phyloP scores from a whole-genome alignment of 2,888 invertebrate genomes.

The Priocnemis perturbator region DNA sequence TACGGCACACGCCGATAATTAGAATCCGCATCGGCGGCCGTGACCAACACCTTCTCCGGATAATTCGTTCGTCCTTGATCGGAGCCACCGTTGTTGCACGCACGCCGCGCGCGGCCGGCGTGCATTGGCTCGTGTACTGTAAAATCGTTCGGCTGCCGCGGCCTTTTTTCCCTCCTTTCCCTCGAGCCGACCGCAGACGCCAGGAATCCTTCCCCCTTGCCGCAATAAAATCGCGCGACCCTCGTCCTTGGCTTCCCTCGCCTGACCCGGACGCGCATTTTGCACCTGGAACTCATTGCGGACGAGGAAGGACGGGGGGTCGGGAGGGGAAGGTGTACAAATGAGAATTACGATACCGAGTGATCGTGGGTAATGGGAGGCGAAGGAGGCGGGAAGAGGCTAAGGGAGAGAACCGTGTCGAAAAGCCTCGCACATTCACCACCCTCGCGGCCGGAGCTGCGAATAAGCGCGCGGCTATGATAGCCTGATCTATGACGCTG shows the following conservation, averaged over 20 bases:
- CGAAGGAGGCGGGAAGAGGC: neutral
- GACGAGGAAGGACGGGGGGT: neutral
- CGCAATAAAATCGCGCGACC: constrained; percentile 41
- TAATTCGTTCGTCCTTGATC: constrained; percentile 44
- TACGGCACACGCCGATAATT: too few relatives aligned
- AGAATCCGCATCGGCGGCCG: too few relatives aligned
- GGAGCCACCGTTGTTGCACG: constrained; percentile 7
- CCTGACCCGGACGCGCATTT: constrained; percentile 48
- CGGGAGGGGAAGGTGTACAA: too few relatives aligned
- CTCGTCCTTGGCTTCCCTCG: constrained; percentile 41
- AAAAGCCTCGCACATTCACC: too few relatives aligned
- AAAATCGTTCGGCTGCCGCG: constrained; percentile 50
- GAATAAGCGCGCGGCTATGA: too few relatives aligned
- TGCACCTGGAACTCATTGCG: neutral
- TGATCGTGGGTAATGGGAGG: neutral
- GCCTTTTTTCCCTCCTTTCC: constrained; percentile 28
- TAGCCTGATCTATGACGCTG: too few relatives aligned
- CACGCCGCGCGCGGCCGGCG: constrained; percentile 11
- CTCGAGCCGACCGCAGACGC: constrained; percentile 3
- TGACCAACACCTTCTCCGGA: neutral
- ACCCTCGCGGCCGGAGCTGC: too few relatives aligned
- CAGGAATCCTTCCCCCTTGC: constrained; percentile 6
- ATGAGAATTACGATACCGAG: constrained; percentile 2
- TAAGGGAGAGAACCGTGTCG: too few relatives aligned
- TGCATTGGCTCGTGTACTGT: constrained; percentile 14